Evolutionary conservation across 1,140 invertebrate genomes (phyloP), one percentile per base, ranked within the genome.

Genomic region (Eufriesea mexicana): DNA sequence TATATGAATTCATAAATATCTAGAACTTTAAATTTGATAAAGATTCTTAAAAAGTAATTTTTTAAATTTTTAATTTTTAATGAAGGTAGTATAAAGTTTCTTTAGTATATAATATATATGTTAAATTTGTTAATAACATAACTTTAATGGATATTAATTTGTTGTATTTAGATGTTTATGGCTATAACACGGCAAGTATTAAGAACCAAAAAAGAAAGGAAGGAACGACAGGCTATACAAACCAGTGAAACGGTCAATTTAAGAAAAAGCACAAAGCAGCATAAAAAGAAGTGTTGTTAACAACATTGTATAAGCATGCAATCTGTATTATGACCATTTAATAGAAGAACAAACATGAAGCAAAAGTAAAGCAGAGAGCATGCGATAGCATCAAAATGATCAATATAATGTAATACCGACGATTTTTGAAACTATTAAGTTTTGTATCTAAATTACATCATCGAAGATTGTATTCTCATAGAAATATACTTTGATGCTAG

Each of bases 121-220:
- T 68, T 68, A 25, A 18, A 68, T 62, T 57, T 78, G 20, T 16
- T 23, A 7, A 47, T 76, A 42, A 2, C 25, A 73, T 61, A 45
- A 28, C 49, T 25, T 28, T 35, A 85, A 59, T 66, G 67, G 67
- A 49, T 16, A 67, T 45, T 62, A 71, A 83, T 74, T 51, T 47
- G 78, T 91, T 78, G 78, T 71, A 94, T 95, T 74, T 92, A 97
- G 96, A 97, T 97, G 96, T 97, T 97, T 92, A 96, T 96, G 94
- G 96, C 96, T 78, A 96, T 97, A 89, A 97, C 96, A 68, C 95
- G 95, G 89, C 96, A 96, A 95, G 96, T 97, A 61, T 93, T 97
- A 85, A 93, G 94, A 83, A 95, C 96, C 45, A 97, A 97, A 92
- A 96, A 96, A 91, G 96, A 96, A 84, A 93, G 94, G 82, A 96